These are phyloP conservation scores for Amphilophus citrinellus DNA, from an alignment of 2,113 vertebrate species.

Conservation along the genomic window DNA sequence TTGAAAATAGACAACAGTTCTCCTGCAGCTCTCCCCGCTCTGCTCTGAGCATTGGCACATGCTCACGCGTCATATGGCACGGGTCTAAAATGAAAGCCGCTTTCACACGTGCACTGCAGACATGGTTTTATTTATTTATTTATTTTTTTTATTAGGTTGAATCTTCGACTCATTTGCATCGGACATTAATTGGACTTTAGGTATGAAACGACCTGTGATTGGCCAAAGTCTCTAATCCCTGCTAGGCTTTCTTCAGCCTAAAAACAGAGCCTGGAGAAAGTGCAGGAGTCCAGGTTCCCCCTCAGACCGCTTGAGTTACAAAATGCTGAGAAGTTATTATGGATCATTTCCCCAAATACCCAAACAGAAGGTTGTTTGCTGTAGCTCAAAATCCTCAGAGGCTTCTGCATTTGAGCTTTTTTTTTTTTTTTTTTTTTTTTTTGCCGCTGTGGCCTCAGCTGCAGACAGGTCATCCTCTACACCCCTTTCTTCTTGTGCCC, in stretches of 20 bases:
- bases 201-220: not conserved
- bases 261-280: not conserved
- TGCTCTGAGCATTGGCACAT: not conserved
- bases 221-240: not conserved
- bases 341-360: not conserved
- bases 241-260: not conserved
- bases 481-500: constrained; percentile 15
- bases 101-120: constrained; percentile 15
- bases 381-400: not conserved
- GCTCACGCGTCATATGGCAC: not conserved
- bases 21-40: not conserved
- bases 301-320: not conserved
- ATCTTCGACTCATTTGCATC: not conserved
- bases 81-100: constrained; percentile 1
- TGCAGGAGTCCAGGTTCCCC: not conserved
- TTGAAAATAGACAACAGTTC: not conserved
- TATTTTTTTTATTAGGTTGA: not conserved
- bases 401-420: not conserved
- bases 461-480: constrained; percentile 38
- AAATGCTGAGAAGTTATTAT: not conserved
- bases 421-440: not conserved
- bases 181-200: not conserved
- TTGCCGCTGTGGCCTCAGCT: constrained; percentile 23
- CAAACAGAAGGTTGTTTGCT: not conserved
- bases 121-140: not conserved